These are phyloP conservation scores for Aporrectodea caliginosa DNA, from an alignment of 1,140 invertebrate species.

Conservation along the genomic window DNA sequence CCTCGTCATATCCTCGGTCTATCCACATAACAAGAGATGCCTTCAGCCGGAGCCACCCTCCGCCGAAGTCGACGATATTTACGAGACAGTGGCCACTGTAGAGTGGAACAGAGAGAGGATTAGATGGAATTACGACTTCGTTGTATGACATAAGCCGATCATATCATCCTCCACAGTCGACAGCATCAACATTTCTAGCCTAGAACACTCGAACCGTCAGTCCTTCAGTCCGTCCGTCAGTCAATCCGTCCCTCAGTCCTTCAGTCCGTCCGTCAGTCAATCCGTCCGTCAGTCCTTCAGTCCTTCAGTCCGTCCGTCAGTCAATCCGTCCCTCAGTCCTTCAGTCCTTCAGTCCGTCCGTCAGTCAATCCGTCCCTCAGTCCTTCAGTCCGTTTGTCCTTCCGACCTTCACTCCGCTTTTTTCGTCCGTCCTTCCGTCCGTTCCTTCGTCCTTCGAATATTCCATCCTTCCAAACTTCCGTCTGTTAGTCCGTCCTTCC, in stretches of 20 bases:
- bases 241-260: background rate
- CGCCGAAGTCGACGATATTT: too few species aligned
- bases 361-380: background rate
- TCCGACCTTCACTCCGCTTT: background rate
- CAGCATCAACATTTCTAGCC: too few species aligned
- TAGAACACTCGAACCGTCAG: too few species aligned
- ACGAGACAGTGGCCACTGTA: too few species aligned
- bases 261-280: constrained; percentile 1
- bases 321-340: background rate
- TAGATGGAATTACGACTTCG: too few species aligned
- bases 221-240: background rate
- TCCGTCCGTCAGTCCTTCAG: constrained; percentile 1
- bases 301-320: constrained; percentile 1
- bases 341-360: constrained; percentile 1
- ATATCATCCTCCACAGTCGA: too few species aligned
- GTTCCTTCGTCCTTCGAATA: too few species aligned
- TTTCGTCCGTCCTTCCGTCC: constrained; percentile 1
- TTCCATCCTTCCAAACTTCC: background rate
- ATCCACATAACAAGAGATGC: too few species aligned
- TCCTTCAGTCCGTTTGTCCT: constrained; percentile 1
- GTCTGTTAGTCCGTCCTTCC: constrained; percentile 4
- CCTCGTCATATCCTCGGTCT: too few species aligned
- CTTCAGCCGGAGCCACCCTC: too few species aligned
- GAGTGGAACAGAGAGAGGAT: too few species aligned
- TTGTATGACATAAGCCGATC: too few species aligned